Base-by-base conservation (phyloP, 2,888 invertebrate genomes). In the Drosophila kambysellisi region DNA sequence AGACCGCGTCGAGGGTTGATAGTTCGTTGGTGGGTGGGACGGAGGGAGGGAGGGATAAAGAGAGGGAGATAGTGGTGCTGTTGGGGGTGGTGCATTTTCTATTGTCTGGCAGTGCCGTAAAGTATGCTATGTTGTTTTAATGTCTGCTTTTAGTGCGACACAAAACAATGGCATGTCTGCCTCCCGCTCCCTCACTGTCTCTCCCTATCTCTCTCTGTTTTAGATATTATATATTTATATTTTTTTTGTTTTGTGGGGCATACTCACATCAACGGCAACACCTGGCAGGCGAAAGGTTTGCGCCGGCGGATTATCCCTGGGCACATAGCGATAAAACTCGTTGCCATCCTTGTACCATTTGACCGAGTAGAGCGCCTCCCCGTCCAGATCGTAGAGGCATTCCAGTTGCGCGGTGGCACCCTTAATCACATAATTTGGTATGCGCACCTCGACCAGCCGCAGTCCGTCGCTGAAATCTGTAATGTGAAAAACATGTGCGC, bases 291-390 rank as follows among this genome's bases (percentile, higher is more conserved):
- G 94, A 92, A 97, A 97, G 84, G 96, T 95, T 93, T 97, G 96
- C 57, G 96, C 95, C 29, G 97, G 96, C 76, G 97, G 97, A 91
- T 95, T 95, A 93, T 97, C 97, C 65, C 96, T 94, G 17, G 97
- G 97, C 82, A 97, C 96, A 93, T 96, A 97, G 84, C 97, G 95
- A 94, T 97, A 97, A 94, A 97, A 97, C 94, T 97, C 97, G 92
- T 96, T 95, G 86, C 97, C 97, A 92, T 97, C 97, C 93, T 97
- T 97, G 94, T 97, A 97, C 97, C 97, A 98, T 94, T 97, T 97
- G 91, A 97, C 97, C 52, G 97, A 97, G 93, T 97, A 97, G 56
- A 97, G 94, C 61, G 95, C 95, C 92, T 97, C 97, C 4, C 95
- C 95, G 84, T 97, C 97, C 92, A 98, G 94, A 92, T 96, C 96